These are phyloP conservation scores for Pteronura brasiliensis DNA, from an alignment of 2,113 vertebrate species.

Conservation along the genomic window DNA sequence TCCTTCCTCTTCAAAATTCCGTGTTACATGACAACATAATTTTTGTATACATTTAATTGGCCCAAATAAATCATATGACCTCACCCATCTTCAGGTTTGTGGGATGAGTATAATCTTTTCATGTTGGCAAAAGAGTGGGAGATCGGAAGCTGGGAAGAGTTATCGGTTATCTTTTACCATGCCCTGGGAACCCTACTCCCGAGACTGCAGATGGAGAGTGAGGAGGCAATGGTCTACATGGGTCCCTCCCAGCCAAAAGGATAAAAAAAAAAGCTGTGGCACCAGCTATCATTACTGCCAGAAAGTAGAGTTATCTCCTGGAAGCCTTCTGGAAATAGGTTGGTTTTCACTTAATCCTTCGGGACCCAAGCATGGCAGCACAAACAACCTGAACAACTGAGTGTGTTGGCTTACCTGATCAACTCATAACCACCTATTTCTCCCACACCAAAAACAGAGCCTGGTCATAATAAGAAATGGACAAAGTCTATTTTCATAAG, in stretches of 20 bases:
- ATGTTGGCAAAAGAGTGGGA: not conserved
- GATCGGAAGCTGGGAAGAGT: not conserved
- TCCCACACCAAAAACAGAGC: not conserved
- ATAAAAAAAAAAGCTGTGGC: not conserved
- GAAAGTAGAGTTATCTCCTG: not conserved
- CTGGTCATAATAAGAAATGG: not conserved
- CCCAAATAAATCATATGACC: not conserved
- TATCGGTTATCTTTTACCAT: not conserved
- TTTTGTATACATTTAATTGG: not conserved
- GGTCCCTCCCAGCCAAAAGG: not conserved
- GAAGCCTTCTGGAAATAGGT: not conserved
- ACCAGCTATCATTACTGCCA: not conserved
- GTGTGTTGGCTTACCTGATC: not conserved
- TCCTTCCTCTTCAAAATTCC: not conserved
- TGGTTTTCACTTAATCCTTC: not conserved
- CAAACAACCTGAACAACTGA: not conserved
- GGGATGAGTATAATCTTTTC: not conserved
- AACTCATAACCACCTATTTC: not conserved
- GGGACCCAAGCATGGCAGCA: not conserved
- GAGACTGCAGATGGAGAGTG: rapidly evolving
- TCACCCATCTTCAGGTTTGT: not conserved
- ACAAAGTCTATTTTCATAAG: not conserved
- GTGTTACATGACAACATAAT: not conserved
- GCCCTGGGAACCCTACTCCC: not conserved
- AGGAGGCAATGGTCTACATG: not conserved